These are phyloP conservation scores for Malachius bipustulatus DNA, from an alignment of 2,888 invertebrate genomes.

Conservation along the genomic window DNA sequence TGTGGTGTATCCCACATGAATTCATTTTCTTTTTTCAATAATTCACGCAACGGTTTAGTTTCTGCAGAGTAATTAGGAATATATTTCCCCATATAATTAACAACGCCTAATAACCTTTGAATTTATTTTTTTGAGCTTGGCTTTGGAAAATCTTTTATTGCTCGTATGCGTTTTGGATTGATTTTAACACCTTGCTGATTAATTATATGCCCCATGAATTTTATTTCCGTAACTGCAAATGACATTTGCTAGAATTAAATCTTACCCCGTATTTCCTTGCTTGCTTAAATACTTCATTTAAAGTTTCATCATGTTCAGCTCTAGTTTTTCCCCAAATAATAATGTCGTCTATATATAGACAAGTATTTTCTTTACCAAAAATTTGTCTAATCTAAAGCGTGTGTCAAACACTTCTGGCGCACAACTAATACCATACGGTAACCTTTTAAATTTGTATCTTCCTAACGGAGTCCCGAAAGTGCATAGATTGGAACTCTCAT, in stretches of 20 bases:
- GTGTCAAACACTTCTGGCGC: slow-evolving; percentile 23
- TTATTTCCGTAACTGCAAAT: slow-evolving; percentile 20
- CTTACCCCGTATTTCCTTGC: slow-evolving; percentile 16
- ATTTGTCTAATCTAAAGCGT: slow-evolving; percentile 18
- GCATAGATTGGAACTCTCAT: too few species aligned
- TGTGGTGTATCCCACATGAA: slow-evolving; percentile 8
- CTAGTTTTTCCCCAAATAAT: too few species aligned
- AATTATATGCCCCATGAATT: slow-evolving; percentile 22
- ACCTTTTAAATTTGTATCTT: too few species aligned
- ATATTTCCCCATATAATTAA: slow-evolving; percentile 4
- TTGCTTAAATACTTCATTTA: slow-evolving; percentile 17
- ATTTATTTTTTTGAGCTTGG: slow-evolving; percentile 3
- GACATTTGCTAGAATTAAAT: slow-evolving; percentile 20
- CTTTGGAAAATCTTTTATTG: slow-evolving; percentile 9
- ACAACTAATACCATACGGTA: slow-evolving; percentile 22
- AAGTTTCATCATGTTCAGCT: slow-evolving; percentile 18
- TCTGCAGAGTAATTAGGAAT: slow-evolving; percentile 8
- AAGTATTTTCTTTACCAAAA: slow-evolving; percentile 19
- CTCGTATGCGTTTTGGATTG: slow-evolving; percentile 10
- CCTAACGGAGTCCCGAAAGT: too few species aligned
- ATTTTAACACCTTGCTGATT: slow-evolving; percentile 17
- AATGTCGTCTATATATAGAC: slow-evolving; percentile 23
- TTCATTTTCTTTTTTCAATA: slow-evolving; percentile 9
- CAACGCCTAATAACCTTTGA: neutral
- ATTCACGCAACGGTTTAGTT: slow-evolving; percentile 9